Percentiles rank a stretch among this genome's conserved stretches.
These are phyloP conservation scores for Paradisaea rubra DNA, from an alignment of 2,113 vertebrate genomes.

Conservation along the genomic window DNA sequence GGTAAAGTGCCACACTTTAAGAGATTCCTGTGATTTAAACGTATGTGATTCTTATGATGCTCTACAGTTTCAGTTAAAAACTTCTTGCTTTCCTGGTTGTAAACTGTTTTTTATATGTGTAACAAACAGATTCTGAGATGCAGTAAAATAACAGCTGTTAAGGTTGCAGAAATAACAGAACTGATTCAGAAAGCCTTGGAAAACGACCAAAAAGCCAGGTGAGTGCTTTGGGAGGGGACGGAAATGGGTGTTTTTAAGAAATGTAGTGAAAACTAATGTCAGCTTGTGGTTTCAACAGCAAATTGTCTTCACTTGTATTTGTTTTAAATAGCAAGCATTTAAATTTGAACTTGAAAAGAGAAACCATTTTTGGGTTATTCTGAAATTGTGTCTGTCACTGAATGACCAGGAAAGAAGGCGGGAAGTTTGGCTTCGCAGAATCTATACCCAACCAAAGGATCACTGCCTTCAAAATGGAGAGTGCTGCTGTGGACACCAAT, in stretches of 20 bases:
- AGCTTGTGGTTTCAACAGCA: background rate
- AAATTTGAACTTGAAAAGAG: background rate
- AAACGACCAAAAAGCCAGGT: constrained; percentile 88
- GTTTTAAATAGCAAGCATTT: background rate
- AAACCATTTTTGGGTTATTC: background rate
- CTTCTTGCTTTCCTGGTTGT: background rate
- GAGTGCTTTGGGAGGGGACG: background rate
- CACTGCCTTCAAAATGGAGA: constrained; percentile 84
- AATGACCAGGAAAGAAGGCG: constrained; percentile 84
- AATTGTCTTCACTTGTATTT: background rate
- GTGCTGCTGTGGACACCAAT: constrained; percentile 76
- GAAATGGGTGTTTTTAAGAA: background rate
- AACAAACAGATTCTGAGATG: constrained; percentile 87
- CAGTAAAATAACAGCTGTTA: constrained; percentile 94
- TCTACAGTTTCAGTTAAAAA: background rate
- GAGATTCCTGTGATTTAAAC: background rate
- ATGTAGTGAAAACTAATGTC: background rate
- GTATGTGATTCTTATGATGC: background rate
- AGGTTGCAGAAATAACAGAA: constrained; percentile 93
- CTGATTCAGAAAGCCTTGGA: constrained; percentile 89
- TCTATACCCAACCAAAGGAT: constrained; percentile 86
- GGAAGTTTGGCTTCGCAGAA: constrained; percentile 90
- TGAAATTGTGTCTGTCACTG: background rate
- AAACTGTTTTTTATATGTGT: background rate
- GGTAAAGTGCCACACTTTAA: background rate